Evolutionary conservation across 1,140 invertebrate genomes (phyloP).

Genomic region (Calliphora vicina): DNA sequence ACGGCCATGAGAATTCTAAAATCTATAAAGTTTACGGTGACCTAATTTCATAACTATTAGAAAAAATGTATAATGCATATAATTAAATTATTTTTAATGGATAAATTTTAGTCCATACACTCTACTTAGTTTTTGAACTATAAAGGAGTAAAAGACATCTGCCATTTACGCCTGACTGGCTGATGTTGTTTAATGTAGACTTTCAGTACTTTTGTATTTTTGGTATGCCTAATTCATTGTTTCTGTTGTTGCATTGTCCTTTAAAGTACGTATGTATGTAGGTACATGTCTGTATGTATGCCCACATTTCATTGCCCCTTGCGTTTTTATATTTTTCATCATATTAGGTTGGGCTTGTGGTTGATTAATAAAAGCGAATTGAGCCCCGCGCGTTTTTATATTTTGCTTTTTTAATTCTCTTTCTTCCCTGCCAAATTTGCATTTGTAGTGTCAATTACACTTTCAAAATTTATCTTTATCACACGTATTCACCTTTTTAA

Average conservation of each 20-base stretch:
- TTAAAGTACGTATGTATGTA: not conserved
- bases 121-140: not conserved
- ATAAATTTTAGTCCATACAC: not conserved
- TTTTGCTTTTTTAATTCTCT: not conserved
- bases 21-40: not conserved
- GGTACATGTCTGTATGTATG: too few relatives aligned
- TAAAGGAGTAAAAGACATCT: not conserved
- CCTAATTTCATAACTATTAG: not conserved
- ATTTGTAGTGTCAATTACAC: conserved; percentile 27
- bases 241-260: not conserved
- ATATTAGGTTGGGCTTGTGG: conserved; percentile 4
- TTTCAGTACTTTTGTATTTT: not conserved
- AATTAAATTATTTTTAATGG: not conserved
- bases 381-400: conserved; percentile 16
- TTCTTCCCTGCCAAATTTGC: conserved; percentile 24
- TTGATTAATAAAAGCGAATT: conserved; percentile 13
- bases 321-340: not conserved
- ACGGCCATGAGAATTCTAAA: not conserved
- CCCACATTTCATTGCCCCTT: not conserved
- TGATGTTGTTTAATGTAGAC: too few relatives aligned
- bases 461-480: conserved; percentile 20
- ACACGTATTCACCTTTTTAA: conserved; percentile 24
- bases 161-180: not conserved
- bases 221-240: not conserved
- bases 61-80: not conserved